phyloP scores from a whole-genome alignment of 2,113 vertebrate genomes.

The Aptenodytes patagonicus region DNA sequence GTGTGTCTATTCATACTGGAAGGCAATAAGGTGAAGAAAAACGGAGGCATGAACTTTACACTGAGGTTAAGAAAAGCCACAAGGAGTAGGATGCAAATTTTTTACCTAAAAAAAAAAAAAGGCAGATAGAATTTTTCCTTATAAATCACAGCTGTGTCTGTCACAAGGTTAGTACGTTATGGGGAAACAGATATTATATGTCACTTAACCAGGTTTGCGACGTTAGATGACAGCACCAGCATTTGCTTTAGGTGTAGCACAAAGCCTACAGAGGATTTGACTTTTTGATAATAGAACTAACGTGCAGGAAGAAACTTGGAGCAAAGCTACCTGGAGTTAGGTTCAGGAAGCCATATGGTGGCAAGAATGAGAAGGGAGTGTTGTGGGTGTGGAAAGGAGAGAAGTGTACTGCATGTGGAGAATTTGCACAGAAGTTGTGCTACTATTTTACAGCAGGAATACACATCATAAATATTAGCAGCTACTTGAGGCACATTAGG shows the following conservation, averaged over 20 bases:
- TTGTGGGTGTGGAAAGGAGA: not conserved
- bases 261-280: not conserved
- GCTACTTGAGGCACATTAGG: not conserved
- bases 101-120: not conserved
- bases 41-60: not conserved
- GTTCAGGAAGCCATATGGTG: fast-evolving
- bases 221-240: not conserved
- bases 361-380: not conserved
- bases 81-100: fast-evolving
- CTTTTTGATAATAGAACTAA: not conserved
- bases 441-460: not conserved
- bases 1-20: not conserved
- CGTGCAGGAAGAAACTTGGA: not conserved
- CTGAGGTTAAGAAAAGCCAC: not conserved
- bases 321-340: not conserved
- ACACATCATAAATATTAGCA: not conserved
- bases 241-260: not conserved
- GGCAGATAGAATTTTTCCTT: not conserved
- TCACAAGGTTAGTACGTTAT: not conserved
- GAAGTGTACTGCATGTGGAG: not conserved
- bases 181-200: not conserved
- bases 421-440: not conserved
- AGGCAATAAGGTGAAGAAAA: not conserved
- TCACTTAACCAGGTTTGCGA: not conserved
- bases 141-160: not conserved